Evolutionary conservation across 2,888 invertebrate species (phyloP).

Genomic region (Altica lythri): DNA sequence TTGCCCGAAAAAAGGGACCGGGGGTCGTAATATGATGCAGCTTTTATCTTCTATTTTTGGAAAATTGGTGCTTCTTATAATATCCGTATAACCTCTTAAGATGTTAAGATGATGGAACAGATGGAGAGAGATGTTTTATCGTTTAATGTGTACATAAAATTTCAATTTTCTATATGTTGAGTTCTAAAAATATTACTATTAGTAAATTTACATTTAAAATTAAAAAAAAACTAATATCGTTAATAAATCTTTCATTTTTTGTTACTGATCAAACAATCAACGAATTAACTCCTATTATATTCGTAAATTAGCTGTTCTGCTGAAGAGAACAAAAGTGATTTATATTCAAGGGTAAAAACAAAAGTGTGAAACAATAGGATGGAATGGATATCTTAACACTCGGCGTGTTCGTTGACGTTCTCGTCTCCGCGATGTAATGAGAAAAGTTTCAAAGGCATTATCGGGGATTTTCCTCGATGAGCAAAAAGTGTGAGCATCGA

Average conservation of each 20-base stretch:
- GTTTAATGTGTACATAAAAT: too few relatives aligned
- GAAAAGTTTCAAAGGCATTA: constrained; percentile 7
- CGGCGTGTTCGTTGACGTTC: neutral
- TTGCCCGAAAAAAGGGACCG: neutral
- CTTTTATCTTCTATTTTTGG: neutral
- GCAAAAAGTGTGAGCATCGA: constrained; percentile 14
- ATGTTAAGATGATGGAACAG: neutral
- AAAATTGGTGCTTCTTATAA: neutral
- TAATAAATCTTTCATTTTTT: too few relatives aligned
- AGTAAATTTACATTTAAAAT: too few relatives aligned
- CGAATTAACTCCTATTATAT: neutral
- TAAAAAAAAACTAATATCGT: too few relatives aligned
- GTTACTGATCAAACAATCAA: too few relatives aligned
- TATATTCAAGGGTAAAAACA: constrained; percentile 6
- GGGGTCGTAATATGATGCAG: neutral
- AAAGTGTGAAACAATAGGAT: constrained; percentile 6
- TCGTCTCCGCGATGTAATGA: constrained; percentile 5
- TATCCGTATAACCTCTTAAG: neutral
- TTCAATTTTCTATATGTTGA: too few relatives aligned
- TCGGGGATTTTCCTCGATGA: constrained; percentile 10
- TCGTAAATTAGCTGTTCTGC: constrained; percentile 9
- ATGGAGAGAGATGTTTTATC: too few relatives aligned
- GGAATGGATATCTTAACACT: constrained; percentile 2
- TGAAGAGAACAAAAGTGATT: constrained; percentile 10
- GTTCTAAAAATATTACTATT: too few relatives aligned